phyloP scores from a whole-genome alignment of 1,140 invertebrate genomes.

The Rhagoletis pomonella region DNA sequence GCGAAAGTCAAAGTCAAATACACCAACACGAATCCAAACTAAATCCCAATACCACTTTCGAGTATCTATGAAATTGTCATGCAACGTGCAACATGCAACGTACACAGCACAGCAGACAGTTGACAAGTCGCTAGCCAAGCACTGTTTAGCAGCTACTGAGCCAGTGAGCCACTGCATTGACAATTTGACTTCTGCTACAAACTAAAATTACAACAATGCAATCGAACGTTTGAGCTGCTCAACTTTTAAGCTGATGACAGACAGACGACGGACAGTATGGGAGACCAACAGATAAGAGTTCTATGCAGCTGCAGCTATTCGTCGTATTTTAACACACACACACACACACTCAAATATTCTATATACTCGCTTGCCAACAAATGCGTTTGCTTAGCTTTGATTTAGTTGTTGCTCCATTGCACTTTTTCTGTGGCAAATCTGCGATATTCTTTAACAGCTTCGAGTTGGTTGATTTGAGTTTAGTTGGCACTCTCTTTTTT shows the following conservation, averaged over 20 bases:
- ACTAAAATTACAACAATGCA: neutral
- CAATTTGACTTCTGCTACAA: neutral
- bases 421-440: neutral
- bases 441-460: neutral
- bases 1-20: neutral
- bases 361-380: too few species aligned
- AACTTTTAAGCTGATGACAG: neutral
- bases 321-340: too few species aligned
- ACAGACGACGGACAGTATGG: neutral
- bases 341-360: too few species aligned
- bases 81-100: too few species aligned
- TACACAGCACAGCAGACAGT: constrained; percentile 5
- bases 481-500: neutral
- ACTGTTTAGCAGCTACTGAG: neutral
- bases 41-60: neutral
- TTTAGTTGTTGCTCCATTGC: neutral
- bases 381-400: neutral
- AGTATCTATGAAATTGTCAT: constrained; percentile 20
- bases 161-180: neutral
- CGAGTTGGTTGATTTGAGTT: too few species aligned
- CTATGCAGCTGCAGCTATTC: neutral
- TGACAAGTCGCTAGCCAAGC: neutral
- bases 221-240: neutral
- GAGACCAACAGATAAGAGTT: neutral
- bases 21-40: neutral